Conservation (phyloP, 2,888 invertebrate species). For the Abrostola tripartita region DNA sequence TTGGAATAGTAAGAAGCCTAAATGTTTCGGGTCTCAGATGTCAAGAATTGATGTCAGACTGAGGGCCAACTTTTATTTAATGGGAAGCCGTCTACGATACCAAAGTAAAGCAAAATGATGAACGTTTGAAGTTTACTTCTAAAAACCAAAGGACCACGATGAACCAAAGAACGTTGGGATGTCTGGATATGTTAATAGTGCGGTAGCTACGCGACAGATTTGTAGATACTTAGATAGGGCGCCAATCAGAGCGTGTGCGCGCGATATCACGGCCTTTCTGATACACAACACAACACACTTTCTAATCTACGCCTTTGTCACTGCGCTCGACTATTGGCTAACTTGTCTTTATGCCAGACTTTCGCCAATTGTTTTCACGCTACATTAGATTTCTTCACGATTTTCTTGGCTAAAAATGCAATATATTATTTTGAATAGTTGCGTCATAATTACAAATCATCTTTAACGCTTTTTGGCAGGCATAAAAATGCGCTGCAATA, state of each 20-base stretch:
- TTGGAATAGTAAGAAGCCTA: not conserved
- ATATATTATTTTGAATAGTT: constrained; percentile 70
- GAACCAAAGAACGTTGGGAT: constrained; percentile 22
- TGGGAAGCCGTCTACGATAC: not conserved
- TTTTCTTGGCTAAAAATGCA: constrained; percentile 73
- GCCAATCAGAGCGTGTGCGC: constrained; percentile 86
- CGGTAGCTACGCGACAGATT: constrained; percentile 77
- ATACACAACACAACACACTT: constrained; percentile 86
- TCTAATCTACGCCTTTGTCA: constrained; percentile 88
- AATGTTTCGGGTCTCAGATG: not conserved
- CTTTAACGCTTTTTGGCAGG: constrained; percentile 41
- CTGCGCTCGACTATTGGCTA: constrained; percentile 82
- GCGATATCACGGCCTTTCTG: constrained; percentile 82
- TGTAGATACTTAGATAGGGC: constrained; percentile 77
- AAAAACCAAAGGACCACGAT: too few relatives aligned
- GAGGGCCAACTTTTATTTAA: too few relatives aligned
- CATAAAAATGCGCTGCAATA: constrained; percentile 19
- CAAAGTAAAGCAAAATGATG: not conserved
- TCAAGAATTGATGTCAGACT: not conserved
- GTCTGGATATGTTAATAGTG: constrained; percentile 45
- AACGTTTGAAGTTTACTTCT: not conserved
- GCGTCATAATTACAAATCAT: constrained; percentile 66
- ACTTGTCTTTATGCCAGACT: constrained; percentile 81
- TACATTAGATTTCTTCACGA: constrained; percentile 81
- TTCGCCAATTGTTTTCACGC: constrained; percentile 88